Conservation (phyloP, 1,140 invertebrate genomes). For the Telenomus remus region DNA sequence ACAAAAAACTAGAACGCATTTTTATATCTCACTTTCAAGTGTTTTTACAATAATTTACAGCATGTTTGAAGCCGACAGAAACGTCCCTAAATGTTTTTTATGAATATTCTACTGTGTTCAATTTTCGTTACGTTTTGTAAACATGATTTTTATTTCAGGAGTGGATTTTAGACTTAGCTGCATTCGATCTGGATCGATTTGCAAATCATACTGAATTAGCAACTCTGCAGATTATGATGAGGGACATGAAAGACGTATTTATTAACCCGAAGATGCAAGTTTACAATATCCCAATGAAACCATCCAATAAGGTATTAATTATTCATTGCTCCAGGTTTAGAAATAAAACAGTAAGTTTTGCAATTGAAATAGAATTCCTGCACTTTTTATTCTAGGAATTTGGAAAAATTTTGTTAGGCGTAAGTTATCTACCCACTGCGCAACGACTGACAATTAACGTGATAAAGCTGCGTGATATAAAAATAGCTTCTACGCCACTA, state of each 20-base stretch:
- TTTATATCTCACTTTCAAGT: slow-evolving; percentile 20
- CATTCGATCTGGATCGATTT: slow-evolving; percentile 70
- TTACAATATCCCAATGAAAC: slow-evolving; percentile 72
- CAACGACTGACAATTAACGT: slow-evolving; percentile 76
- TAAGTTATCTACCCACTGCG: slow-evolving; percentile 78
- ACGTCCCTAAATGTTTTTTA: no score
- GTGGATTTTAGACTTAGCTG: slow-evolving; percentile 68
- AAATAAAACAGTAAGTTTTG: no score
- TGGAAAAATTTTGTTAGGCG: slow-evolving; percentile 76
- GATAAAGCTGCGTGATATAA: slow-evolving; percentile 74
- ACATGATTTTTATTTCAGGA: slow-evolving; percentile 59
- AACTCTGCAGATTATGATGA: slow-evolving; percentile 66
- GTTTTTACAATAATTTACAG: slow-evolving; percentile 34
- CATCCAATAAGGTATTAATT: slow-evolving; percentile 63
- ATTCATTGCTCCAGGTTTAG: no score
- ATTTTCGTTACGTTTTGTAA: no score
- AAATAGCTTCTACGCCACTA: slow-evolving; percentile 64
- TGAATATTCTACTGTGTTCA: no score
- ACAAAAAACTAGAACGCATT: slow-evolving; percentile 26
- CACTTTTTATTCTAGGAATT: slow-evolving; percentile 66
- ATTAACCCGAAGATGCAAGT: slow-evolving; percentile 67
- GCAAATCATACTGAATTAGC: slow-evolving; percentile 73
- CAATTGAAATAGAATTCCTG: slow-evolving; percentile 1
- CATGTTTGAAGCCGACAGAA: neutral
- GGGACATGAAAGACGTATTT: slow-evolving; percentile 67